Evolutionary conservation across 2,113 vertebrate species (phyloP).

Genomic region (Sebastes schlegelii): DNA sequence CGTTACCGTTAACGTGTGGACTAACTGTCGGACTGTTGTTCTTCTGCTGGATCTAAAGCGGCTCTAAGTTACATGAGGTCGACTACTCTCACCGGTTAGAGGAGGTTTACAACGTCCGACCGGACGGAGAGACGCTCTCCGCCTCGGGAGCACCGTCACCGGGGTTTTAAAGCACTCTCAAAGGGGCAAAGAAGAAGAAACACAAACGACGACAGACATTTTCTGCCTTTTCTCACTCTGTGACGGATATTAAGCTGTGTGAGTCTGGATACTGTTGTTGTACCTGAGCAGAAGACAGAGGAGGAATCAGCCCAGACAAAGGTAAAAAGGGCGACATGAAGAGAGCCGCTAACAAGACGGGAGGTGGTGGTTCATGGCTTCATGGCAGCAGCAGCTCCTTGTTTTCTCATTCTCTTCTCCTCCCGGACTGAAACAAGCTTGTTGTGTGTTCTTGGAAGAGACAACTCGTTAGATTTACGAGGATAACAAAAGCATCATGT

Average conservation of each 20-base stretch:
- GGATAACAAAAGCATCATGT: slow-evolving; percentile 25
- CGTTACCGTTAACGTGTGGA: slow-evolving; percentile 32
- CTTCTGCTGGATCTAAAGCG: slow-evolving; percentile 52
- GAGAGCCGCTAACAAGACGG: slow-evolving; percentile 75
- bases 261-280: slow-evolving; percentile 59
- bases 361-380: slow-evolving; percentile 48
- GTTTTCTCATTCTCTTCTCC: slow-evolving; percentile 53
- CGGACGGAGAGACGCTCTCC: slow-evolving; percentile 66
- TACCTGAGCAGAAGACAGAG: slow-evolving; percentile 59
- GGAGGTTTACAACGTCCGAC: slow-evolving; percentile 59
- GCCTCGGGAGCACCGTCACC: slow-evolving; percentile 69
- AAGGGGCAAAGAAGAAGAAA: slow-evolving; percentile 52
- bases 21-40: slow-evolving; percentile 35
- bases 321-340: slow-evolving; percentile 73
- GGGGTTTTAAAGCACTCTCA: slow-evolving; percentile 61
- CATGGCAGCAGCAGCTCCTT: slow-evolving; percentile 66
- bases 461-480: slow-evolving; percentile 51
- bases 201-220: slow-evolving; percentile 36
- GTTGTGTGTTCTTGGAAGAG: slow-evolving; percentile 30
- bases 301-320: slow-evolving; percentile 77
- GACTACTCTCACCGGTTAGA: slow-evolving; percentile 54
- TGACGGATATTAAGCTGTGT: slow-evolving; percentile 62
- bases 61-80: slow-evolving; percentile 58
- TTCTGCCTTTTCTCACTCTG: neutral
- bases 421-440: slow-evolving; percentile 48